Percentiles rank a stretch among this genome's conserved stretches.
phyloP scores from a whole-genome alignment of 2,888 invertebrate genomes.

The Oscheius sp. region DNA sequence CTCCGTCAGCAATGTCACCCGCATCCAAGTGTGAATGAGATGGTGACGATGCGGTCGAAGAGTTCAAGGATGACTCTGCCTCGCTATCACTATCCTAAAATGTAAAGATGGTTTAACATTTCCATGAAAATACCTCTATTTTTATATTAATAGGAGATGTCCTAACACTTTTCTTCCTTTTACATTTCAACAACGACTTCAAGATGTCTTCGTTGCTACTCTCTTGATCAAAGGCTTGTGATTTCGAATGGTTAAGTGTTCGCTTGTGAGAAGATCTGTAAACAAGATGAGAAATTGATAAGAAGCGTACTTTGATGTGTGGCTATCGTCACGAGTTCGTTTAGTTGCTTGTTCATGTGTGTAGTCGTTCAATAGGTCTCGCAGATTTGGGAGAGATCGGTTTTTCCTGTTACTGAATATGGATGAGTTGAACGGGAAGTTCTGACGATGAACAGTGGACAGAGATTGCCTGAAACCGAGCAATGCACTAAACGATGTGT shows the following conservation, averaged over 20 bases:
- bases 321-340: slow-evolving; percentile 12
- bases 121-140: slow-evolving; percentile 28
- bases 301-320: slow-evolving; percentile 8
- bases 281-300: neutral
- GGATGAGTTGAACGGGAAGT: slow-evolving; percentile 61
- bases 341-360: too few relatives aligned
- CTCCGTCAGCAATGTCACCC: slow-evolving; percentile 59
- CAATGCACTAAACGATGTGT: neutral
- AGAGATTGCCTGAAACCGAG: slow-evolving; percentile 40
- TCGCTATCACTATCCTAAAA: slow-evolving; percentile 43
- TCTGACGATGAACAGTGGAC: slow-evolving; percentile 36
- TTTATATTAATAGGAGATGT: slow-evolving; percentile 44
- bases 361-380: slow-evolving; percentile 30
- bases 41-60: slow-evolving; percentile 50
- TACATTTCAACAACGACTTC: neutral
- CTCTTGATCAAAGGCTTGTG: slow-evolving; percentile 34
- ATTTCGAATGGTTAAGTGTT: slow-evolving; percentile 29
- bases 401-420: slow-evolving; percentile 64
- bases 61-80: slow-evolving; percentile 39
- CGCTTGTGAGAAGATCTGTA: slow-evolving; percentile 13
- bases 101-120: neutral
- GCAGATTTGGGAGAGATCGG: slow-evolving; percentile 64
- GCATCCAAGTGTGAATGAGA: slow-evolving; percentile 48
- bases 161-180: slow-evolving; percentile 19
- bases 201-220: slow-evolving; percentile 16